A percentile compares a stretch with the other conserved stretches of the same genome.
These are phyloP conservation scores for Agrotis ipsilon DNA, from an alignment of 2,888 invertebrate species.

Conservation along the genomic window DNA sequence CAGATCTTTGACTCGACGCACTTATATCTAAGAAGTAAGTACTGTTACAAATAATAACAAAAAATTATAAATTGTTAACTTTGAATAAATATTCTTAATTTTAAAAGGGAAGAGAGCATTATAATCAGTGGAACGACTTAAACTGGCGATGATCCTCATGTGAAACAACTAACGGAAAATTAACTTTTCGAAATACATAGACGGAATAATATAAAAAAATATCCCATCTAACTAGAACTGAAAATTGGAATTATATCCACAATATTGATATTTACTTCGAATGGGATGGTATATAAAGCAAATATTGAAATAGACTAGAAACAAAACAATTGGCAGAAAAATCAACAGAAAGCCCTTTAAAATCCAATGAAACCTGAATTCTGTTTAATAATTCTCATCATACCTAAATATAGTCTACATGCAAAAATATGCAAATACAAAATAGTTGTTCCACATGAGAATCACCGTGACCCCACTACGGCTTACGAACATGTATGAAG, in stretches of 20 bases:
- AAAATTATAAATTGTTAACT: conserved; percentile 83
- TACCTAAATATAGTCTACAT: too few species aligned
- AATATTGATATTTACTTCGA: background rate
- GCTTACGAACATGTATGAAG: conserved; percentile 60
- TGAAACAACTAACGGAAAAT: conserved; percentile 44
- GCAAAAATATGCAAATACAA: too few species aligned
- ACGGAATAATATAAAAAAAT: background rate
- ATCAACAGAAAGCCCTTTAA: too few species aligned
- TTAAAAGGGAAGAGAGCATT: conserved; percentile 85
- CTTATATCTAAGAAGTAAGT: conserved; percentile 87
- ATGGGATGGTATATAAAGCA: background rate
- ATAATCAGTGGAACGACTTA: conserved; percentile 72
- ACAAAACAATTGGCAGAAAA: too few species aligned
- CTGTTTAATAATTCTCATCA: too few species aligned
- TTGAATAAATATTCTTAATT: conserved; percentile 89
- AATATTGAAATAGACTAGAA: too few species aligned
- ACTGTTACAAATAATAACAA: conserved; percentile 86
- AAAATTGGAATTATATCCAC: too few species aligned
- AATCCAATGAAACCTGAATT: too few species aligned
- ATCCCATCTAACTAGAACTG: too few species aligned
- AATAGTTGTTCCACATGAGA: conserved; percentile 52
- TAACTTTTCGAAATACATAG: too few species aligned
- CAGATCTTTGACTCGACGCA: conserved; percentile 91
- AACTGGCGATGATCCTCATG: conserved; percentile 56
- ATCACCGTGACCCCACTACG: conserved; percentile 60